phyloP scores from a whole-genome alignment of 2,888 invertebrate genomes.

The Dasypogon diadema region DNA sequence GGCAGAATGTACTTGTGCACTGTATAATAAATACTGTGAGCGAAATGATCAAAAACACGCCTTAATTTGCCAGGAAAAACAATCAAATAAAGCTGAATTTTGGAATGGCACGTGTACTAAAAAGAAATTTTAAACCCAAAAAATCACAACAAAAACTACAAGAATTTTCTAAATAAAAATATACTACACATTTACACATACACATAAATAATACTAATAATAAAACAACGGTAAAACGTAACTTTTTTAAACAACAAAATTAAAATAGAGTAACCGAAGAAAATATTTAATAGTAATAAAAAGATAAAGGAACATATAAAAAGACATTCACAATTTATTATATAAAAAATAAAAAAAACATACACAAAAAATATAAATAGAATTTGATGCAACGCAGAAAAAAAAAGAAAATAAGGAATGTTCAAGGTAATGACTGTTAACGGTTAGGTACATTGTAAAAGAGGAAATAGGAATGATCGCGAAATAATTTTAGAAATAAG shows the following conservation, averaged over 20 bases:
- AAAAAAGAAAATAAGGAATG: slow-evolving; percentile 14
- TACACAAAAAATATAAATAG: slow-evolving; percentile 54
- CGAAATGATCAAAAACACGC: slow-evolving; percentile 31
- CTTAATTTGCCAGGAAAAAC: slow-evolving; percentile 34
- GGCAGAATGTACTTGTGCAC: too few species aligned
- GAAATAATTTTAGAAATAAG: slow-evolving; percentile 42
- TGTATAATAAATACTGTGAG: slow-evolving; percentile 9
- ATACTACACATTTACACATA: slow-evolving; percentile 47
- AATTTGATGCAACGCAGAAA: slow-evolving; percentile 50
- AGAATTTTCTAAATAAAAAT: slow-evolving; percentile 47
- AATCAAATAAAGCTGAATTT: slow-evolving; percentile 47
- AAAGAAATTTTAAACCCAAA: slow-evolving; percentile 4
- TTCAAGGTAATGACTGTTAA: slow-evolving; percentile 33
- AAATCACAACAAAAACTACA: slow-evolving; percentile 42
- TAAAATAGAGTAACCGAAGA: slow-evolving; percentile 36
- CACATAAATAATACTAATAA: slow-evolving; percentile 31
- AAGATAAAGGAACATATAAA: slow-evolving; percentile 43
- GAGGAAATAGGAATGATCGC: slow-evolving; percentile 3
- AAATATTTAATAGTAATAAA: slow-evolving; percentile 38
- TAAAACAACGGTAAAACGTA: slow-evolving; percentile 47
- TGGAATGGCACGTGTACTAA: slow-evolving; percentile 47
- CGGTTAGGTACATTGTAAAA: neutral
- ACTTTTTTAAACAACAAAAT: slow-evolving; percentile 45
- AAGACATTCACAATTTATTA: slow-evolving; percentile 40
- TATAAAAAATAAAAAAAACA: slow-evolving; percentile 47